Evolutionary conservation across 2,797 vertebrate species (phyloP).

Genomic region (Cossypha heuglini): DNA sequence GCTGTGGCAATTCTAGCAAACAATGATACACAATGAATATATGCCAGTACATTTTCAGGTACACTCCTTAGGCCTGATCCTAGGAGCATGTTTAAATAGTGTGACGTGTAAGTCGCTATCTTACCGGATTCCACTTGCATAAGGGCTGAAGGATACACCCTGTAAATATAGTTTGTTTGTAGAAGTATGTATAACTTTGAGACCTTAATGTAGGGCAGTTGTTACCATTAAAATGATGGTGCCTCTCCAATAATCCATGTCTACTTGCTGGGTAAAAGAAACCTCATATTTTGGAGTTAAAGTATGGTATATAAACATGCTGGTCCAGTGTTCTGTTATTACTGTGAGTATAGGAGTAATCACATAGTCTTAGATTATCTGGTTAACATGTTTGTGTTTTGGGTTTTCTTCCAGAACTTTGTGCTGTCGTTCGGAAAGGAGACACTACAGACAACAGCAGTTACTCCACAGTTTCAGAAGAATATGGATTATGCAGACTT

Average conservation of each 20-base stretch:
- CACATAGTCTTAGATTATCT: neutral
- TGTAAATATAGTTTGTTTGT: conserved; percentile 25
- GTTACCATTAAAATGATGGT: neutral
- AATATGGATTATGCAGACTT: conserved; percentile 71
- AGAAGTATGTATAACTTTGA: neutral
- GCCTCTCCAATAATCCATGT: neutral
- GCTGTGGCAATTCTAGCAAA: neutral
- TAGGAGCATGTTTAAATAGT: neutral
- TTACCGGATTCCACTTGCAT: neutral
- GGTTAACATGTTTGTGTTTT: neutral
- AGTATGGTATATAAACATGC: neutral
- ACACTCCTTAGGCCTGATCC: neutral
- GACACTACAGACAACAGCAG: conserved; percentile 66
- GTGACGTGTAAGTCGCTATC: neutral
- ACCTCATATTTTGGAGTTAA: neutral
- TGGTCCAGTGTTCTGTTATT: neutral
- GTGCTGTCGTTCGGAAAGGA: conserved; percentile 61
- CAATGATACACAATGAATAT: rapidly evolving
- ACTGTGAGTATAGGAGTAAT: neutral
- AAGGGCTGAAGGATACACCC: neutral
- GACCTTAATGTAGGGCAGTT: neutral
- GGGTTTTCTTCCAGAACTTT: conserved; percentile 68
- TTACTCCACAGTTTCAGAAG: conserved; percentile 43
- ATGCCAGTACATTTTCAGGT: neutral
- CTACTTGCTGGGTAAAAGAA: neutral